Evolutionary conservation across 2,113 vertebrate species (phyloP), one percentile per base, ranked within the genome.

Genomic region (Chloropsis hardwickii): DNA sequence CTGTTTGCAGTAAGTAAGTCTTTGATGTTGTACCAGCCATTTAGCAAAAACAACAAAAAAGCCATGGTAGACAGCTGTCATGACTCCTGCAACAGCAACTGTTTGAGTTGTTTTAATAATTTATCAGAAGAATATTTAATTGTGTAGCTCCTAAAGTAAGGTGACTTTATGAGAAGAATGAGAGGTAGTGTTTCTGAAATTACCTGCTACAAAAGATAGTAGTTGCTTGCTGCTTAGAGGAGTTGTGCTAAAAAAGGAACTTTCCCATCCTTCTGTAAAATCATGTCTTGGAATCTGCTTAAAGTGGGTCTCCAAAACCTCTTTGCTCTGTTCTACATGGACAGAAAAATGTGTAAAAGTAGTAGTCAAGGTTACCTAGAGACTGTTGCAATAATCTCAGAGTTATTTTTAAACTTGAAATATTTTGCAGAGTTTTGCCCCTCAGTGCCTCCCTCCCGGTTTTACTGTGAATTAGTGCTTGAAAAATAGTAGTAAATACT

Each of bases 171-270:
- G 25, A 66, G 29, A 67, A 74, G 85, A 90, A 37, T 53, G 37
- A 77, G 74, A 64, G 17, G 14, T 51, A 67, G 19, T 90, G 40
- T 64, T 84, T 74, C 35, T 91, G 54, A 80, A 91, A 86, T 81
- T 33, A 35, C 10, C n/a, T 65, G 56, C 73, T 72, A 31, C 48
- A 92, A 95, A 90, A 86, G 81, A 64, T 48, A 62, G 50, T 71
- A 85, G 45, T 13, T 70, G 39, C 53, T 78, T 94, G 47, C 85
- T 82, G 53, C 87, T 89, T 79, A 66, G 73, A 90, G 33, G 74
- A 87, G 72, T 64, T 91, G 62, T 88, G 81, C 94, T 94, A 81
- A 90, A 92, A 91, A 96, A 76, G 37, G 56, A 88, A 60, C 42
- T 94, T 76, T 71, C 69, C n/a, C n/a, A 76, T 89, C 78, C 54